Evolutionary conservation across 2,797 vertebrate genomes (phyloP).

Genomic region (Sebastes minor): DNA sequence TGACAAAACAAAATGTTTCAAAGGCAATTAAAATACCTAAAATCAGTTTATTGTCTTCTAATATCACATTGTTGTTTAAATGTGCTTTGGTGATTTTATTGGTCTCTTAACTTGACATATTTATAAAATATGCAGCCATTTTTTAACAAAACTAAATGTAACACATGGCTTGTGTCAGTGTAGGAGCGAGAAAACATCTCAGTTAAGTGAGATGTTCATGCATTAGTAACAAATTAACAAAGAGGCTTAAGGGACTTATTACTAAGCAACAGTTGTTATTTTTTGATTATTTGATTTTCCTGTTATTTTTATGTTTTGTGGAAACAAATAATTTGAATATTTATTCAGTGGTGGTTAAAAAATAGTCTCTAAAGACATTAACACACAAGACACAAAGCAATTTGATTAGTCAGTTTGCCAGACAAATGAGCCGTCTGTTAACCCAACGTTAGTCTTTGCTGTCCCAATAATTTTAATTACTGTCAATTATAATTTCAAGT

Average conservation of each 20-base stretch:
- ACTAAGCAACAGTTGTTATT: not conserved
- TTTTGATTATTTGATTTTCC: not conserved
- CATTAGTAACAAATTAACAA: not conserved
- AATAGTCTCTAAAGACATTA: conserved; percentile 12
- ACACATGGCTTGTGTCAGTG: conserved; percentile 12
- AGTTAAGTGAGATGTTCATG: not conserved
- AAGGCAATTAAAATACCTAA: not conserved
- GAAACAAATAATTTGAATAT: conserved; percentile 3
- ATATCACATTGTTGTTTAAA: not conserved
- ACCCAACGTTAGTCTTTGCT: not conserved
- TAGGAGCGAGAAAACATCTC: conserved; percentile 18
- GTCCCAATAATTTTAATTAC: conserved; percentile 6
- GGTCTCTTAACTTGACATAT: not conserved
- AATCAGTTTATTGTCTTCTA: not conserved
- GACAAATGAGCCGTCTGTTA: conserved; percentile 26
- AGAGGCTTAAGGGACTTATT: conserved; percentile 19
- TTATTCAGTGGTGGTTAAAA: not conserved
- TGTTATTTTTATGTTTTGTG: not conserved
- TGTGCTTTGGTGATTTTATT: not conserved
- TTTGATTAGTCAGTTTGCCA: conserved; percentile 14
- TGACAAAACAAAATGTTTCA: not conserved
- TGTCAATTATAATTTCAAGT: conserved; percentile 3
- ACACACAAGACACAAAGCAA: not conserved
- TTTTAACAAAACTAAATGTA: conserved; percentile 6
- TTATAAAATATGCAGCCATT: conserved; percentile 1